Evolutionary conservation across 2,888 invertebrate species (phyloP).

Genomic region (Megamerina dolium): DNA sequence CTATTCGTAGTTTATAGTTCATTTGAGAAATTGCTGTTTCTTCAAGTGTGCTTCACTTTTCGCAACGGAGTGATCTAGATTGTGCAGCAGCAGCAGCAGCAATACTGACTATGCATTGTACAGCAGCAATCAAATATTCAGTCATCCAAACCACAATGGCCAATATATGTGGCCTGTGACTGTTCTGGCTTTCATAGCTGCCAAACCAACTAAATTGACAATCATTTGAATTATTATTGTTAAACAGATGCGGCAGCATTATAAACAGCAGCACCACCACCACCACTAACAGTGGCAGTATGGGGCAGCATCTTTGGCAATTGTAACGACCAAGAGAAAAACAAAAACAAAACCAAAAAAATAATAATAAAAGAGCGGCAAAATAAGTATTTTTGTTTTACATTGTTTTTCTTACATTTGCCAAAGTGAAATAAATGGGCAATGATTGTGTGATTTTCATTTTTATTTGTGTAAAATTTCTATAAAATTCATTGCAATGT

Average conservation of each 20-base stretch:
- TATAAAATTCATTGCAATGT: not conserved
- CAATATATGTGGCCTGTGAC: too few relatives aligned
- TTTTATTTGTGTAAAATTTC: slow-evolving; percentile 4
- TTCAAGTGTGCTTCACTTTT: too few relatives aligned
- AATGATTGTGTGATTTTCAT: slow-evolving; percentile 25
- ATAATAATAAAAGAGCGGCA: too few relatives aligned
- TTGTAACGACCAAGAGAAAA: slow-evolving; percentile 3
- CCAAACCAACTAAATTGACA: slow-evolving; percentile 24
- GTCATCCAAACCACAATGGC: too few relatives aligned
- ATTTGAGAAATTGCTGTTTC: too few relatives aligned
- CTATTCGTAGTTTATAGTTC: too few relatives aligned
- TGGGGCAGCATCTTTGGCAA: not conserved
- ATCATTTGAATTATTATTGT: slow-evolving; percentile 30
- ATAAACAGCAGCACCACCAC: slow-evolving; percentile 2
- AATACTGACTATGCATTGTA: too few relatives aligned
- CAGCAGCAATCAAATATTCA: too few relatives aligned
- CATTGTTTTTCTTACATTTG: slow-evolving; percentile 14
- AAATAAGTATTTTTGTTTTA: too few relatives aligned
- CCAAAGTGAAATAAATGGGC: slow-evolving; percentile 32
- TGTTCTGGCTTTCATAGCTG: slow-evolving; percentile 6
- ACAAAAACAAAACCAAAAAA: too few relatives aligned
- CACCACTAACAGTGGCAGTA: slow-evolving; percentile 1
- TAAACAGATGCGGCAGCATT: slow-evolving; percentile 19
- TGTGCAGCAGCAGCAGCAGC: too few relatives aligned
- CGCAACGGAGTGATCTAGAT: slow-evolving; percentile 20